Evolutionary conservation across 2,888 invertebrate genomes (phyloP), one percentile per base, ranked within the genome.

Genomic region (Anthoptus insignis): DNA sequence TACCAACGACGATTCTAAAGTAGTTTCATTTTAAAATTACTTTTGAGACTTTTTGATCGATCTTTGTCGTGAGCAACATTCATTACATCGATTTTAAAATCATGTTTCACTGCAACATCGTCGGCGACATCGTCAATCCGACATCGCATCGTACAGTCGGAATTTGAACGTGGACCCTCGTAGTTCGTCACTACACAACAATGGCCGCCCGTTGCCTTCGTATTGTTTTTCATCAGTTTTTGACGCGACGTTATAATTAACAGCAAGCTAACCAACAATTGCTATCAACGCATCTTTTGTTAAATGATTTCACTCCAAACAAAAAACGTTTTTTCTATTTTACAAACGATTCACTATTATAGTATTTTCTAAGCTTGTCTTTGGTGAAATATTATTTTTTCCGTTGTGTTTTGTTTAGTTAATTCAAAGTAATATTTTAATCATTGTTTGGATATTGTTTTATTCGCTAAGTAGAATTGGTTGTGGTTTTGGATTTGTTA

Each of bases 191-290:
- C 49, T 61, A 52, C 22, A 37, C 13, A 64, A 64, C 63, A 64
- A 64, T 64, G 39, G 39, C 56, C 53, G 24, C 14, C 45, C 54
- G 47, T 45, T 52, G 59, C 52, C 59, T 63, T 50, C 50, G 56
- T 42, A 56, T 56, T 57, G 64, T 64, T 50, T 64, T 64, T 57
- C 64, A 64, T 57, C 64, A 64, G 64, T 64, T 64, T 63, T 64
- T 64, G 64, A 64, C 57, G 57, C 57, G 57, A 50, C 64, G 22
- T 56, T 57, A 57, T 63, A 63, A 63, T 64, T 57, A 64, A 64
- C 64, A 64, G 16, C 39, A 54, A 6, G 49, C 27, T 13, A 42
- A 56, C 53, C 32, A 61, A 61, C 64, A 64, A 64, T 58, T 64
- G 64, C 64, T 52, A 63, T 63, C 56, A 49, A 39, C 45, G 61